These are phyloP conservation scores for Ceuthmochares aereus DNA, from an alignment of 2,113 vertebrate species.

Conservation along the genomic window DNA sequence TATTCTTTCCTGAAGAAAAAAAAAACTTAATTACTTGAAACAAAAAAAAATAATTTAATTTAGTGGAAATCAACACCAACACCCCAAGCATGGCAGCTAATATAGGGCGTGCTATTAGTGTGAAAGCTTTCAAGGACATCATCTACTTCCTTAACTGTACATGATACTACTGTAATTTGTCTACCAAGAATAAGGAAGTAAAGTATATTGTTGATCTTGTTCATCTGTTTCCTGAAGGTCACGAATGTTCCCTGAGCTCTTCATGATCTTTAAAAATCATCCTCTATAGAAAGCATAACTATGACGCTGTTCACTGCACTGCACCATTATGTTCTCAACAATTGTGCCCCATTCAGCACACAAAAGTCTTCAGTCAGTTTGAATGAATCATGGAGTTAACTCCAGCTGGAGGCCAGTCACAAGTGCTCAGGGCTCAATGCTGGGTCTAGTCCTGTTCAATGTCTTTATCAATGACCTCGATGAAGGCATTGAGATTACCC, in stretches of 20 bases:
- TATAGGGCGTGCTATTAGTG: not conserved
- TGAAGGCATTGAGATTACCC: no score
- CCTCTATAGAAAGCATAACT: not conserved
- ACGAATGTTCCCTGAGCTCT: not conserved
- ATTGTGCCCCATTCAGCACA: not conserved
- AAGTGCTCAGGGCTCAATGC: no score
- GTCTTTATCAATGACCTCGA: no score
- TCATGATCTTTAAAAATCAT: not conserved
- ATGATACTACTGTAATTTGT: not conserved
- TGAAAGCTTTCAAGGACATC: not conserved
- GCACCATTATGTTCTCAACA: not conserved
- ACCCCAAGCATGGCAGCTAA: not conserved
- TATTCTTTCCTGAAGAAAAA: not conserved
- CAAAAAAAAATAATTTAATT: not conserved
- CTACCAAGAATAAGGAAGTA: not conserved
- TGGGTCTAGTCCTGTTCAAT: no score
- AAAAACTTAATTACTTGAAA: not conserved
- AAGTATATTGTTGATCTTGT: not conserved
- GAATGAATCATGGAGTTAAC: no score
- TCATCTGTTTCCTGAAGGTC: not conserved
- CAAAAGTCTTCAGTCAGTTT: not conserved
- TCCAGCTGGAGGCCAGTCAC: no score
- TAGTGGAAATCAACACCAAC: not conserved
- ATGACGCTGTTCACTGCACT: not conserved
- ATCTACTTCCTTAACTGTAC: not conserved